Evolutionary conservation across 2,888 invertebrate genomes (phyloP), one percentile per base, ranked within the genome.

Genomic region (Iphiclides podalirius): DNA sequence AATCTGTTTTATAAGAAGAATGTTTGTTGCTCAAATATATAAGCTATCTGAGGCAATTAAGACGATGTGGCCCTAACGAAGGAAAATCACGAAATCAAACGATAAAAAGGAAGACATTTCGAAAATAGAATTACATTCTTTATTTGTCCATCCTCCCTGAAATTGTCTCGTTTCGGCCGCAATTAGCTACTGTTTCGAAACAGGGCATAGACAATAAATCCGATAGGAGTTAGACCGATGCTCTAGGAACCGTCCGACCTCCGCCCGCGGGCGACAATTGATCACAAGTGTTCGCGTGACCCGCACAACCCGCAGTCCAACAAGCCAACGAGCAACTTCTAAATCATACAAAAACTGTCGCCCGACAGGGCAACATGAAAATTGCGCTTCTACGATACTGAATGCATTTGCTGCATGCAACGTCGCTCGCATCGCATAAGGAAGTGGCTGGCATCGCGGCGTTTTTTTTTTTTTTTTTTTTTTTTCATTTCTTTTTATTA

Each of bases 341-440:
- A 83, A 85, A 83, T 84, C 82, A 77, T 66, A 58, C 58, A 58
- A 63, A 58, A 62, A 67, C 75, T 76, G 78, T 81, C 80, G 68
- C 75, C 67, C 76, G 71, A 76, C 74, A 66, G 75, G 68, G 73
- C 72, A 75, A 83, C 82, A 85, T 72, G 84, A 77, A 76, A 81
- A 83, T 82, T 82, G 85, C 80, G 75, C 79, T 72, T 73, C 11
- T 11, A 36, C 45, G 61, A 74, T 76, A 11, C 72, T 62, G 72
- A 84, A 85, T 84, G 82, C 83, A 81, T 77, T 80, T 74, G 64
- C 74, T 61, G 79, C 83, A 84, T 85, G 84, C 85, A 67, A 80
- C 54, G 56, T 56, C 64, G 62, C 57, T 56, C 64, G 62, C 54
- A 58, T 58, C 55, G 60, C 42, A 67, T 69, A 71, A 66, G 60